Base-by-base conservation (phyloP, 1,140 invertebrate genomes). In the Riptortus pedestris region DNA sequence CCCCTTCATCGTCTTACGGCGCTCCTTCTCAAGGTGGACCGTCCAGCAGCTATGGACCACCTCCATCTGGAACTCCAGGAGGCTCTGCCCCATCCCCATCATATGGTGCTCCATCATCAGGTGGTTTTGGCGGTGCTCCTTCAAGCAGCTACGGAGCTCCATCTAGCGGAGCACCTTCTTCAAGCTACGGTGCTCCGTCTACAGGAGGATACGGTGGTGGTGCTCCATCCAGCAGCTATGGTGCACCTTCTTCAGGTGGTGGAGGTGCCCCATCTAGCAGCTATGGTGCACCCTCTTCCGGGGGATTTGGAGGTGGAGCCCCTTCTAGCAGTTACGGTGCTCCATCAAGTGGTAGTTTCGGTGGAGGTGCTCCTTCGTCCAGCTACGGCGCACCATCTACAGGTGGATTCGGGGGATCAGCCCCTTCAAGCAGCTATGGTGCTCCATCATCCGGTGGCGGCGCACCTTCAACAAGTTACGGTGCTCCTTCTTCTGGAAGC, bases 181-280 rank as follows among this genome's bases (percentile, higher is more conserved):
- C 31, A 12, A 59, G 29, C 2, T 64, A 64, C 27, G 63, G 63
- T 24, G 63, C 57, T 20, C 63, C 63, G 2, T 45, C 31, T 4
- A 14, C 24, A 24, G 26, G n/a, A n/a, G 14, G 26, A 60, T 20
- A 18, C 18, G 24, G 24, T 57, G 28, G 61, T 9, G 3, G 61
- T 38, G 12, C 29, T 28, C 68, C 68, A 64, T 66, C 68, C 7
- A 29, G 59, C 2, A 63, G 64, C 33, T 70, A 70, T 52, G 67
- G 67, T 16, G 55, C 67, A 12, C 67, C 69, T 60, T 33, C 65
- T 4, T 24, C 16, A 2, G 48, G 48, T 2, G 48, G 48, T 11
- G 20, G 18, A 24, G 22, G 51, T 14, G 24, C 18, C 14, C 64
- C 60, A 4, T 68, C 67, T 0, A 51, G 48, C 5, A 52, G 59